A percentile compares a stretch with the other conserved stretches of the same genome.
Conservation (phyloP, 2,113 vertebrate species). For the Siniperca knerii region DNA sequence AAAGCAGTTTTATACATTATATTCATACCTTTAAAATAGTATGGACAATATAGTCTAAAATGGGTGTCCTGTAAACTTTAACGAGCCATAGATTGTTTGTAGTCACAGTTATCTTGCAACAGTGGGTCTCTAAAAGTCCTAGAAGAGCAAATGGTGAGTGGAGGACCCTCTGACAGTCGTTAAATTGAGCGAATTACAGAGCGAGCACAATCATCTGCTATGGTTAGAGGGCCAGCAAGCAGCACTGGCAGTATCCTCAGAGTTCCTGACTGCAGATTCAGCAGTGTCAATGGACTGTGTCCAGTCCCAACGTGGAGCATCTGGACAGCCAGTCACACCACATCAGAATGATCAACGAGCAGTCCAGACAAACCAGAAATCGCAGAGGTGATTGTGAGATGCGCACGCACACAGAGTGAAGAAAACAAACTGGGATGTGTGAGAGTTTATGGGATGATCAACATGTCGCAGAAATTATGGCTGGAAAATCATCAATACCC, state of each 20-base stretch:
- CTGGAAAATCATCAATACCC: not conserved
- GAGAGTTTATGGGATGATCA: not conserved
- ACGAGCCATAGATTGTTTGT: constrained; percentile 24
- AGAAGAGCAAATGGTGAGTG: constrained; percentile 45
- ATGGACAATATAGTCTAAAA: constrained; percentile 12
- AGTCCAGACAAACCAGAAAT: constrained; percentile 17
- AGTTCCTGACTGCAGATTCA: constrained; percentile 57
- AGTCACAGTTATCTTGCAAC: constrained; percentile 35
- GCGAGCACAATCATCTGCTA: constrained; percentile 55
- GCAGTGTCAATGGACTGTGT: constrained; percentile 62
- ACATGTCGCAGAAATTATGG: not conserved
- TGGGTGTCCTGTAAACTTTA: constrained; percentile 8
- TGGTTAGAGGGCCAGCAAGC: constrained; percentile 45
- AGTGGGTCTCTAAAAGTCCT: constrained; percentile 45
- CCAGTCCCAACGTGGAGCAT: constrained; percentile 54
- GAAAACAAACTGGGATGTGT: too few relatives aligned
- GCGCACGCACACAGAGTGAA: too few relatives aligned
- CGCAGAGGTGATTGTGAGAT: not conserved
- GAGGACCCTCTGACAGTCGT: constrained; percentile 42
- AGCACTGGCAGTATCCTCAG: constrained; percentile 41
- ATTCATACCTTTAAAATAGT: not conserved
- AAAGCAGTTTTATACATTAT: constrained; percentile 4
- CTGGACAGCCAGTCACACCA: constrained; percentile 42
- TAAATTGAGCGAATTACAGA: constrained; percentile 64
- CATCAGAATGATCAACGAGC: constrained; percentile 41